A percentile compares a stretch with the other conserved stretches of the same genome.
Evolutionary conservation across 2,888 invertebrate species (phyloP).

Genomic region (Diachrysia chrysitis): DNA sequence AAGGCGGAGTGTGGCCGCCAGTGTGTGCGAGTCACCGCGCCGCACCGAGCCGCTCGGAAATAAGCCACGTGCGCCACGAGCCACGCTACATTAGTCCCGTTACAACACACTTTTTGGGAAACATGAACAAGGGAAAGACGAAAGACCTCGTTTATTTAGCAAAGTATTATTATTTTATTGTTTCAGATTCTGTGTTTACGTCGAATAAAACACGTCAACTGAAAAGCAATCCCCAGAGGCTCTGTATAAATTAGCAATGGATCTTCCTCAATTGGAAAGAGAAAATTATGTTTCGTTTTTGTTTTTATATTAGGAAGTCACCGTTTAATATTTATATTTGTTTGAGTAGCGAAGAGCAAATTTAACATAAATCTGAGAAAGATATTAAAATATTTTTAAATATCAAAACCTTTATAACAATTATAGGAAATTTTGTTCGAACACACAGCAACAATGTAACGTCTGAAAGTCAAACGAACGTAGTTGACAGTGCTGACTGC

Average conservation of each 20-base stretch:
- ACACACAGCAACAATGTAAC: constrained; percentile 42
- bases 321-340: constrained; percentile 10
- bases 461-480: constrained; percentile 57
- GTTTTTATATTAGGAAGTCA: constrained; percentile 20
- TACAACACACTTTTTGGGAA: constrained; percentile 58
- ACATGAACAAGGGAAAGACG: constrained; percentile 55
- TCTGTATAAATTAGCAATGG: constrained; percentile 46
- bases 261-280: constrained; percentile 43
- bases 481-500: constrained; percentile 50
- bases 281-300: constrained; percentile 29
- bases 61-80: constrained; percentile 47
- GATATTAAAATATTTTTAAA: background rate
- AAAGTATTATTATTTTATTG: constrained; percentile 54
- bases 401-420: constrained; percentile 1
- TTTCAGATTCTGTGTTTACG: constrained; percentile 49
- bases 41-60: constrained; percentile 26
- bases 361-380: background rate
- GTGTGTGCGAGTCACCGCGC: constrained; percentile 48
- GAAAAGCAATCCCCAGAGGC: constrained; percentile 48
- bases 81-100: constrained; percentile 65
- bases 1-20: constrained; percentile 57
- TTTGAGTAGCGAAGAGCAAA: background rate
- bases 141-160: constrained; percentile 61
- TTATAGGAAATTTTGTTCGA: constrained; percentile 13
- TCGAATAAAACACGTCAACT: constrained; percentile 52